Evolutionary conservation across 1,140 invertebrate species (phyloP).

Genomic region (Calephelis virginiensis): DNA sequence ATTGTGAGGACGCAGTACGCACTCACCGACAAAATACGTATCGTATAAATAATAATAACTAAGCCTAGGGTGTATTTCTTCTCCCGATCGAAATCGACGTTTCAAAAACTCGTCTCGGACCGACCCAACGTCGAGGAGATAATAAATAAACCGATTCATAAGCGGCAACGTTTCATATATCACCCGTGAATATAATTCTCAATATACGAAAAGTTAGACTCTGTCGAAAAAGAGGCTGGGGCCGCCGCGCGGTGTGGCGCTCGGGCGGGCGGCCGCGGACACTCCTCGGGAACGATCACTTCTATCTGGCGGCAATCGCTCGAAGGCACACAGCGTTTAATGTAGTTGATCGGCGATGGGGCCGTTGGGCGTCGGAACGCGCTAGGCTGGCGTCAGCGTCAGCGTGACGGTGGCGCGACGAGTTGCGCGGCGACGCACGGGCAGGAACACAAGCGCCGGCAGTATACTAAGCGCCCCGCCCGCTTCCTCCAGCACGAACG

Average conservation of each 20-base stretch:
- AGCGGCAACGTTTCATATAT: constrained; percentile 77
- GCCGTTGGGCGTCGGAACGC: constrained; percentile 29
- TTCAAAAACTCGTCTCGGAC: constrained; percentile 75
- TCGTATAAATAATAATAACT: constrained; percentile 72
- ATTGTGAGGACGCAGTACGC: constrained; percentile 57
- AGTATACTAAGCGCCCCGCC: constrained; percentile 83
- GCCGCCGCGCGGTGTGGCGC: constrained; percentile 59
- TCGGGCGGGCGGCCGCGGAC: constrained; percentile 56
- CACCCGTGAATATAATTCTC: constrained; percentile 76
- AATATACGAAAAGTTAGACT: constrained; percentile 76
- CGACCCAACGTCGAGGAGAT: constrained; percentile 75
- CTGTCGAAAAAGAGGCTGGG: constrained; percentile 63
- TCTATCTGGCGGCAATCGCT: constrained; percentile 73
- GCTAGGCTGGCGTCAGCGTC: constrained; percentile 92
- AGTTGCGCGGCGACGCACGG: constrained; percentile 90
- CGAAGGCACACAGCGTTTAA: constrained; percentile 77
- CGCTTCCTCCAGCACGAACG: constrained; percentile 88
- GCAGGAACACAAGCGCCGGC: constrained; percentile 94
- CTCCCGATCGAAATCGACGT: constrained; percentile 76
- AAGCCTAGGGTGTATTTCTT: constrained; percentile 76
- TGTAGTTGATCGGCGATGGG: constrained; percentile 67
- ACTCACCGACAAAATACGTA: constrained; percentile 59
- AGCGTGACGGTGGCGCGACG: constrained; percentile 92
- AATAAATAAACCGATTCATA: constrained; percentile 74
- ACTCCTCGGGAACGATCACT: constrained; percentile 66